Base-by-base conservation (phyloP, 2,888 invertebrate species). In the Heliconius erato region DNA sequence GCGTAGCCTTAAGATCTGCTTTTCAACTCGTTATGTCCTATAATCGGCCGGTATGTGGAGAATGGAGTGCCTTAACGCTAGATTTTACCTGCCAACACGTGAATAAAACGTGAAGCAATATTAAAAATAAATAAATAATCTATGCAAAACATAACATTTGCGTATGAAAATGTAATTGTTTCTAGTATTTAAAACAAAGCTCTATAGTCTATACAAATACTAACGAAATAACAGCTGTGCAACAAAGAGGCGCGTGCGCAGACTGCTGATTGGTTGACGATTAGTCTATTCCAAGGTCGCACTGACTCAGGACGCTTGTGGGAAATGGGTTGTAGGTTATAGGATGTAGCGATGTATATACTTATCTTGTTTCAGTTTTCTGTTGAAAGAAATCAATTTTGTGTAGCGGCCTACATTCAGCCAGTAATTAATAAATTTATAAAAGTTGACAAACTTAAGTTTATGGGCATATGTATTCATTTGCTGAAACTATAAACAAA, bases 201-300 rank as follows among this genome's bases (percentile, higher is more conserved):
- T 72, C 44, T 49, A 26, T 28, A 72, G 67, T 67, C 28, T 28
- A 67, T 28, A 6, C 28, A 40, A 44, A 40, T 74, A 82, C 71
- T 74, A 84, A 83, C 84, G 83, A 84, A 84, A 84, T 84, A 84
- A 84, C 82, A 83, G 81, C 81, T 84, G 85, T 83, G 74, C n/a
- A 77, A 74, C 82, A 94, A 94, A 94, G 93, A 89, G 84, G 87
- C 88, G 87, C 92, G 91, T 91, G 94, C 87, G 88, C 88, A 67
- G 94, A 90, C 90, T 94, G 91, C 92, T 93, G 95, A 95, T 95
- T 95, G 95, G 95, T 89, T 94, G 93, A 94, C 92, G 94, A 94
- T 94, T 94, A 93, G 92, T 92, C 93, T 92, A 91, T 93, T 92
- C 89, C 93, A 95, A 95, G 95, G 95, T 93, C 93, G 89, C 84